Evolutionary conservation across 2,797 vertebrate species (phyloP).

Genomic region (Coranthus polyacanthus): DNA sequence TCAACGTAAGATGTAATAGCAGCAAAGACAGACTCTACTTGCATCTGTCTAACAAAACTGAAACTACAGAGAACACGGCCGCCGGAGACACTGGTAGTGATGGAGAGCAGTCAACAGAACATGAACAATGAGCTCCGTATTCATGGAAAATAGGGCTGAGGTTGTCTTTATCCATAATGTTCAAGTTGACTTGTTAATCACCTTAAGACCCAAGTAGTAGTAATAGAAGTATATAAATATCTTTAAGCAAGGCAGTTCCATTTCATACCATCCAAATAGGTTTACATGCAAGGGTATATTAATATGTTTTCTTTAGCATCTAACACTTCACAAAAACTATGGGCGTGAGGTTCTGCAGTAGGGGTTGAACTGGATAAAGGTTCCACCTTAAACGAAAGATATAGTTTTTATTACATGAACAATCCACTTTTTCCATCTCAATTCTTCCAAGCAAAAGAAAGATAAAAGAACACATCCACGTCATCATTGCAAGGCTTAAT

Average conservation of each 20-base stretch:
- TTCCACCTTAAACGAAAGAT: constrained; percentile 86
- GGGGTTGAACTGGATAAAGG: constrained; percentile 83
- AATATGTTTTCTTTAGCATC: constrained; percentile 82
- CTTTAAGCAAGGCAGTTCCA: constrained; percentile 87
- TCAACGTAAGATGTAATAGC: constrained; percentile 62
- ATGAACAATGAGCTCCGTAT: constrained; percentile 8
- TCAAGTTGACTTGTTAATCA: constrained; percentile 68
- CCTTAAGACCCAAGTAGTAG: constrained; percentile 76
- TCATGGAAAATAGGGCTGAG: constrained; percentile 24
- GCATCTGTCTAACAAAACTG: constrained; percentile 44
- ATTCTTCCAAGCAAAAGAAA: constrained; percentile 90
- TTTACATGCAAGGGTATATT: constrained; percentile 88
- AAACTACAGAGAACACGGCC: constrained; percentile 40
- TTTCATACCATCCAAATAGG: constrained; percentile 89
- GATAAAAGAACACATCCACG: constrained; percentile 89
- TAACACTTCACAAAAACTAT: constrained; percentile 85
- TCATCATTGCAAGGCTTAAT: constrained; percentile 90
- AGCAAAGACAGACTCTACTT: constrained; percentile 58
- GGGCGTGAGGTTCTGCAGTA: constrained; percentile 70
- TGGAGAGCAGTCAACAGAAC: constrained; percentile 34
- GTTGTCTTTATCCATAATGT: constrained; percentile 47
- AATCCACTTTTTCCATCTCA: constrained; percentile 82
- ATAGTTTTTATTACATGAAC: constrained; percentile 86
- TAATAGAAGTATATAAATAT: constrained; percentile 85
- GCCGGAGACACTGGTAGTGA: constrained; percentile 30